These are phyloP conservation scores for Cyclina sinensis DNA, from an alignment of 1,140 invertebrate genomes.

Conservation along the genomic window DNA sequence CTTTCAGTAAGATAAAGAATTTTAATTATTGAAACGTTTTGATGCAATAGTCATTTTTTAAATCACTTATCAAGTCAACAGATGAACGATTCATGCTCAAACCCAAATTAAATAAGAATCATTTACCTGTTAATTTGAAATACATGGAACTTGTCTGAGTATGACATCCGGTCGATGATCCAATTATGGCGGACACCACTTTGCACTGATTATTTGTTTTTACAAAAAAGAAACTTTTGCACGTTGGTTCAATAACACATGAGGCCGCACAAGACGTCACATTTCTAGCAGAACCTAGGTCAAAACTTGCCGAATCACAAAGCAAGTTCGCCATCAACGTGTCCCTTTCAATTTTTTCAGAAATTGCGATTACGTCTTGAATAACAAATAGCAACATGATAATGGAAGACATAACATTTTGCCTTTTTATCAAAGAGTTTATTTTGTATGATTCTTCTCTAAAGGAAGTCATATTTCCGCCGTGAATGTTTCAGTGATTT, in stretches of 20 bases:
- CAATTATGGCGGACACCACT: not conserved
- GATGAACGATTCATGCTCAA: no score
- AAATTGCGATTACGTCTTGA: not conserved
- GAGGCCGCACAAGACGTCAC: not conserved
- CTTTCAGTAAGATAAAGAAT: no score
- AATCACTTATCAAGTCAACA: no score
- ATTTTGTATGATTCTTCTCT: no score
- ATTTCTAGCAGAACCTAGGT: not conserved
- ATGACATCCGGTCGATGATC: not conserved
- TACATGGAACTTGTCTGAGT: not conserved
- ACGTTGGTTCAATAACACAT: not conserved
- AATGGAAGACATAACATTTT: no score
- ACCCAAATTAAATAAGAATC: no score
- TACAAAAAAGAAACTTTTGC: conserved; percentile 1
- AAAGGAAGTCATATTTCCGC: no score
- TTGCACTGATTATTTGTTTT: not conserved
- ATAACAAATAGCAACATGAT: no score
- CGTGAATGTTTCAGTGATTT: no score
- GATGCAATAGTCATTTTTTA: no score
- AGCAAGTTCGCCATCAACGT: not conserved
- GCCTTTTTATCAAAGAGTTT: no score
- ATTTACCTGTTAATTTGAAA: not conserved
- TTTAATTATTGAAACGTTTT: no score
- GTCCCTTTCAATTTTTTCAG: not conserved
- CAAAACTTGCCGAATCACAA: not conserved